Conservation (phyloP, 2,888 invertebrate genomes). For the Oxyteleia sp. region DNA sequence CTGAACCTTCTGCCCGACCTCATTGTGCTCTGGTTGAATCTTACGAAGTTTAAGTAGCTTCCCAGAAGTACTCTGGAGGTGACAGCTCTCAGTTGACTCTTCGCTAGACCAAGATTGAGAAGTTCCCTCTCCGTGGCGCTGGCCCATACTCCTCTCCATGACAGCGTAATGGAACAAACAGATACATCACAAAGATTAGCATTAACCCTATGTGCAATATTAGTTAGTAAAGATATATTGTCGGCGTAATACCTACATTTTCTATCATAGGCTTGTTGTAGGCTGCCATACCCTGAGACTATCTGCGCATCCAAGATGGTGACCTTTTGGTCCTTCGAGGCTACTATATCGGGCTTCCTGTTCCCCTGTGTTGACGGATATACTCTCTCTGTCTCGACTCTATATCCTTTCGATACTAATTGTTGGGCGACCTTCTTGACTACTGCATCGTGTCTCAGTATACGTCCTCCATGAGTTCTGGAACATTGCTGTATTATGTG, state of each 20-base stretch:
- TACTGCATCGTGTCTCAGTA: conserved; percentile 80
- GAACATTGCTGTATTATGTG: conserved; percentile 81
- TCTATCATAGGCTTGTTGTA: conserved; percentile 30
- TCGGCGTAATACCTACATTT: conserved; percentile 38
- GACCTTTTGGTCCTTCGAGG: neutral
- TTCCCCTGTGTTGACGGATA: conserved; percentile 62
- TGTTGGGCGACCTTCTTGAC: conserved; percentile 71
- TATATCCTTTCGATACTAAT: conserved; percentile 76
- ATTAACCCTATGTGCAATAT: too few relatives aligned
- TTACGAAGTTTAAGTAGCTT: conserved; percentile 57
- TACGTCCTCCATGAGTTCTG: conserved; percentile 77
- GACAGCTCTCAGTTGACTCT: conserved; percentile 34
- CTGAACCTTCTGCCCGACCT: conserved; percentile 29
- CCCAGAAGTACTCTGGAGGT: conserved; percentile 64
- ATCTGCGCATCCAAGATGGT: conserved; percentile 50
- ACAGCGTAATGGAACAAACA: conserved; percentile 43
- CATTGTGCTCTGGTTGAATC: conserved; percentile 54
- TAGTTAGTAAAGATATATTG: neutral
- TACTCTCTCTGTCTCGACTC: conserved; percentile 76
- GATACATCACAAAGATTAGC: neutral
- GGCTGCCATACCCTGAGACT: conserved; percentile 24
- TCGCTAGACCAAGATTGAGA: conserved; percentile 41
- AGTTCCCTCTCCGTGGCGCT: conserved; percentile 40
- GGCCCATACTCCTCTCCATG: conserved; percentile 69
- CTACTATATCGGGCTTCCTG: conserved; percentile 58